These are phyloP conservation scores for Sciaenops ocellatus DNA, from an alignment of 2,797 vertebrate genomes.

Conservation along the genomic window DNA sequence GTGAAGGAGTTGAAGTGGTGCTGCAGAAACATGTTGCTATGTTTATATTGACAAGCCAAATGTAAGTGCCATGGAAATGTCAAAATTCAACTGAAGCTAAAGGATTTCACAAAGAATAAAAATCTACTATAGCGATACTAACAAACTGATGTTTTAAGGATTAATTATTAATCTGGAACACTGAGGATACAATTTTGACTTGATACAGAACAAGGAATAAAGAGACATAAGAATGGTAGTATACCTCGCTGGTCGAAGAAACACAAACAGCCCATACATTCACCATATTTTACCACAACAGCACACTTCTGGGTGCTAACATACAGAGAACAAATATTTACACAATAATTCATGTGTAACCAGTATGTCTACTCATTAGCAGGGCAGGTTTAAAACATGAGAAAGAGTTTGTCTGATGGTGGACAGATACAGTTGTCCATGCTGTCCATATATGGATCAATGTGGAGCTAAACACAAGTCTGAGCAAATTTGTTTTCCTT, in stretches of 20 bases:
- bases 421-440: no score
- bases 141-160: not conserved
- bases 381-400: not conserved
- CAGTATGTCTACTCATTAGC: not conserved
- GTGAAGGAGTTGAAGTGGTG: not conserved
- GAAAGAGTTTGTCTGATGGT: not conserved
- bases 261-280: slow-evolving; percentile 20
- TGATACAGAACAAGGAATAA: not conserved
- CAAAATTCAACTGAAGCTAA: no score
- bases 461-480: no score
- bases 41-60: slow-evolving; percentile 5
- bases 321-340: slow-evolving; percentile 10
- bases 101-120: no score
- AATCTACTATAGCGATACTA: not conserved
- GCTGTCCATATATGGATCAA: no score
- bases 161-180: no score
- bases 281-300: slow-evolving; percentile 1
- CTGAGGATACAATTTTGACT: no score
- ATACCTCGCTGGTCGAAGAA: not conserved
- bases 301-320: not conserved
- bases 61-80: not conserved
- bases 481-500: not conserved
- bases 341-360: slow-evolving; percentile 7
- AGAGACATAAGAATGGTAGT: not conserved
- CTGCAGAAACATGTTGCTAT: not conserved